These are phyloP conservation scores for Arizona elegans DNA, from an alignment of 2,113 vertebrate species.

Conservation along the genomic window DNA sequence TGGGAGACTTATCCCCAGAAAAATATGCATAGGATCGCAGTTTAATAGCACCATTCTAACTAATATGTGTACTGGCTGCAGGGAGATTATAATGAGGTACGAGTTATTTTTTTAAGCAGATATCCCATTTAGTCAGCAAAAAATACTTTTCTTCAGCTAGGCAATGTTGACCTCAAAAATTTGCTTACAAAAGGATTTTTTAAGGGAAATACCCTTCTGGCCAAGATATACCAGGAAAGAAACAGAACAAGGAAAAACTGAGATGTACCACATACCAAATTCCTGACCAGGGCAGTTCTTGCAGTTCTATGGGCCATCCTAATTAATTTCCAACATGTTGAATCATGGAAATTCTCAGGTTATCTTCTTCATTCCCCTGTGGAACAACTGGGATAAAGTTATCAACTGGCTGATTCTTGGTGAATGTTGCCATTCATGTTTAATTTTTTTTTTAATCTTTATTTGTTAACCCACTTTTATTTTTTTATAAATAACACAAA, in stretches of 20 bases:
- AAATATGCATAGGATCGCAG: neutral
- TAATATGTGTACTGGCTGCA: neutral
- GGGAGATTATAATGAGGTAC: neutral
- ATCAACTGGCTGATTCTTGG: neutral
- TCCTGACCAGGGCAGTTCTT: neutral
- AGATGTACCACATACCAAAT: neutral
- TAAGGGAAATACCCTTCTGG: neutral
- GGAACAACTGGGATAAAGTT: neutral
- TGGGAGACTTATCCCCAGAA: neutral
- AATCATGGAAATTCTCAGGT: neutral
- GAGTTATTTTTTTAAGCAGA: neutral
- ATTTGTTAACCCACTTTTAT: neutral
- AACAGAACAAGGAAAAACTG: neutral
- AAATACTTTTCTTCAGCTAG: neutral
- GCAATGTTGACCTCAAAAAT: neutral
- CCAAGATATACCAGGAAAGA: neutral
- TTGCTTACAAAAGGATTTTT: neutral
- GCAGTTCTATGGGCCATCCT: neutral
- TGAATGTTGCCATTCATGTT: neutral
- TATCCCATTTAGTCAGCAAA: neutral
- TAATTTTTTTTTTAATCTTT: neutral
- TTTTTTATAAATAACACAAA: neutral
- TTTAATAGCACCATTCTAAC: neutral
- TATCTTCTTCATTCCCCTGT: neutral
- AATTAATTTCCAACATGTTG: neutral